Percentiles rank a stretch among this genome's conserved stretches.
Conservation (phyloP, 2,888 invertebrate genomes). For the Nemotelus nigrinus region DNA sequence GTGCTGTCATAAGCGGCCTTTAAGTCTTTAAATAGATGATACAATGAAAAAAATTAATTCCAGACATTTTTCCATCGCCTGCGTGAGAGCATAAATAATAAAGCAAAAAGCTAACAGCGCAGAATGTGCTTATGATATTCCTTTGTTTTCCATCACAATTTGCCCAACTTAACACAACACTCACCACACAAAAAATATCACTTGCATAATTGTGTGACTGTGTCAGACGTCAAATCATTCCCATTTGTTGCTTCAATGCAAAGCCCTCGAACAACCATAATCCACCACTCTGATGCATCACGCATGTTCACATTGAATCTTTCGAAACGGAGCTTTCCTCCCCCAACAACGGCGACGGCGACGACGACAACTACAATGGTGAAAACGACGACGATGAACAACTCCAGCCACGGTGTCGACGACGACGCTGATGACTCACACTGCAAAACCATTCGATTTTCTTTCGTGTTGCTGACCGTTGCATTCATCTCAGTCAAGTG, state of each 20-base stretch:
- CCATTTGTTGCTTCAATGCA: constrained; percentile 30
- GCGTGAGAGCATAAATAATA: too few species aligned
- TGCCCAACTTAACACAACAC: background rate
- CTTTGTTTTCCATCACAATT: background rate
- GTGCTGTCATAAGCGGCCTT: too few species aligned
- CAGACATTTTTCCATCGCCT: too few species aligned
- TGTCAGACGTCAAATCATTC: constrained; percentile 35
- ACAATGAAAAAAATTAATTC: too few species aligned
- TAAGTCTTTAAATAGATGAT: too few species aligned
- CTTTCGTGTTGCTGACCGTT: background rate
- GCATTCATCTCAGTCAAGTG: constrained; percentile 1
- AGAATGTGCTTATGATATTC: background rate
- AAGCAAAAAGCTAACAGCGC: too few species aligned
- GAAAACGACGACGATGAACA: too few species aligned
- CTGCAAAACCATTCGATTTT: constrained; percentile 3
- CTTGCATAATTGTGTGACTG: constrained; percentile 36
- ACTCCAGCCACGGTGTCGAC: background rate
- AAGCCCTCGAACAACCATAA: constrained; percentile 14
- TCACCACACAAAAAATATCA: background rate
- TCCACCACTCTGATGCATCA: constrained; percentile 5
- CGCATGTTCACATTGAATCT: constrained; percentile 20
- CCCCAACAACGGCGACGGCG: constrained; percentile 1
- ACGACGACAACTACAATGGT: background rate
- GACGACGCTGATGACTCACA: constrained; percentile 21
- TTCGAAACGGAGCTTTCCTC: constrained; percentile 27